Conservation (phyloP, 2,113 vertebrate species). For the Etheostoma spectabile region DNA sequence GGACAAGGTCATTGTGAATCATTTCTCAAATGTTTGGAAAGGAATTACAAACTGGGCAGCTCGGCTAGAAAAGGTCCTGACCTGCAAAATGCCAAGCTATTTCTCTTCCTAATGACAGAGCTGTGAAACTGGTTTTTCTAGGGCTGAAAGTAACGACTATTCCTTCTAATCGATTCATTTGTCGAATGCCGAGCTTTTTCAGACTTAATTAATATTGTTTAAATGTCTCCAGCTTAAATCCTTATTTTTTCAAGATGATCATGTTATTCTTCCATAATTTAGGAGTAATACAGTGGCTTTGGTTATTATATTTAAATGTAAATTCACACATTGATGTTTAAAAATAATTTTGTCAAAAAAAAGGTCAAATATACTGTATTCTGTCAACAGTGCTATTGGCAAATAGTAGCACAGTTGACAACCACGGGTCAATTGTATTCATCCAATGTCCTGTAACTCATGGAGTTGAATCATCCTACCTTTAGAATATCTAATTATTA, state of each 20-base stretch:
- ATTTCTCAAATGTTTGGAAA: slow-evolving; percentile 34
- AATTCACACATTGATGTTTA: neutral
- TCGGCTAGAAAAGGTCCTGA: neutral
- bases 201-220: neutral
- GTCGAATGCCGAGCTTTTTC: too few relatives aligned
- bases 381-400: neutral
- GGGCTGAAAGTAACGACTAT: too few relatives aligned
- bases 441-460: neutral
- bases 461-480: slow-evolving; percentile 15
- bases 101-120: neutral
- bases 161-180: too few relatives aligned
- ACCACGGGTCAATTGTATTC: slow-evolving; percentile 6
- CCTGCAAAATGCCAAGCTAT: neutral
- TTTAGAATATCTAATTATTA: slow-evolving; percentile 44
- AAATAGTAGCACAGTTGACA: neutral
- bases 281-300: too few relatives aligned
- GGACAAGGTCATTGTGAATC: slow-evolving; percentile 38
- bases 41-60: slow-evolving; percentile 15
- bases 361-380: neutral
- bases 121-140: too few relatives aligned
- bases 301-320: neutral
- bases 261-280: neutral
- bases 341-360: neutral
- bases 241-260: neutral
- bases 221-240: neutral